Conservation (phyloP, 2,888 invertebrate species). For the Stenodera caucasica region DNA sequence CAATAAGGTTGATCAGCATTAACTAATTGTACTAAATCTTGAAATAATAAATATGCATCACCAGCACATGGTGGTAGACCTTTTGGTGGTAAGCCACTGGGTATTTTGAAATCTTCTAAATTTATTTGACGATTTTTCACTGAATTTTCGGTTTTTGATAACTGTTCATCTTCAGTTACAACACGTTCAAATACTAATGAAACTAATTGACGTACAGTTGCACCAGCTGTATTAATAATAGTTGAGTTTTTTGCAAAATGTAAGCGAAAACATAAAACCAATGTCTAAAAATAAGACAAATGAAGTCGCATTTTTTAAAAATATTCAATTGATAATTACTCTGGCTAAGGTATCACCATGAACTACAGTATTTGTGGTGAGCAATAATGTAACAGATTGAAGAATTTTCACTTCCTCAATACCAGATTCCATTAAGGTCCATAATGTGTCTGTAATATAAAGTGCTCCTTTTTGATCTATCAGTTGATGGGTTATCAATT, state of each 20-base stretch:
- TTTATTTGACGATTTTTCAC: conserved; percentile 60
- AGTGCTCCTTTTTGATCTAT: conserved; percentile 91
- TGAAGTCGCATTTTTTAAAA: not conserved
- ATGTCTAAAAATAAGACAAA: conserved; percentile 63
- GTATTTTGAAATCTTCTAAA: conserved; percentile 77
- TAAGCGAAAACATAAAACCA: conserved; percentile 95
- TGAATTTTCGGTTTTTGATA: conserved; percentile 42
- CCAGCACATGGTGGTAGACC: conserved; percentile 86
- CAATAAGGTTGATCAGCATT: conserved; percentile 96
- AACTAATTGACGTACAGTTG: conserved; percentile 94
- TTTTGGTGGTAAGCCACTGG: conserved; percentile 76
- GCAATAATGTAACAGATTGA: conserved; percentile 90
- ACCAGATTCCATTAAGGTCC: conserved; percentile 91
- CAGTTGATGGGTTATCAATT: conserved; percentile 86
- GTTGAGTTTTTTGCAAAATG: conserved; percentile 94
- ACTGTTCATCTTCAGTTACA: conserved; percentile 68
- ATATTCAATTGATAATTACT: conserved; percentile 59
- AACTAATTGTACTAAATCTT: conserved; percentile 95
- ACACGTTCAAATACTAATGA: conserved; percentile 89
- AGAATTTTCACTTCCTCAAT: conserved; percentile 95
- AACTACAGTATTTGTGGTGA: conserved; percentile 94
- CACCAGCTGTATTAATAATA: conserved; percentile 96
- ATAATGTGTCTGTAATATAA: conserved; percentile 90
- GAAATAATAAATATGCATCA: conserved; percentile 94
- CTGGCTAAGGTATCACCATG: conserved; percentile 93